Evolutionary conservation across 2,888 invertebrate genomes (phyloP), one percentile per base, ranked within the genome.

Genomic region (Liodrosophila aerea): DNA sequence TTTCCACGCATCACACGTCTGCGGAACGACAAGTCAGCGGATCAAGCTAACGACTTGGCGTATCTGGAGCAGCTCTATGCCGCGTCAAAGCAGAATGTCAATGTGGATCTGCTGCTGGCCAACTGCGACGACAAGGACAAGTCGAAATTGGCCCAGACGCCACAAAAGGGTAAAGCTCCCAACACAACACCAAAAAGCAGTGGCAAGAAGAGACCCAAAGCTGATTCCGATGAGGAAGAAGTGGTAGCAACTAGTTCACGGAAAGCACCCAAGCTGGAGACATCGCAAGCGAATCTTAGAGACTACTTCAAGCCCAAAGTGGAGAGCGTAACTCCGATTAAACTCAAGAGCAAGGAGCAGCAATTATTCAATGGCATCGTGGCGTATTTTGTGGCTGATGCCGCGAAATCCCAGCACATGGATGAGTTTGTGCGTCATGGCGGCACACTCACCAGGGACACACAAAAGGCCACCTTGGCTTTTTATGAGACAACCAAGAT

Each of bases 1-100:
- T 98, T 98, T 91, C 98, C 98, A 0, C 92, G 98, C 72, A 96
- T 98, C 0, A 95, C 95, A 0, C 92, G 92, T 73, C 93, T 97
- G 64, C 92, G 98, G 51, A 91, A 93, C 50, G 98, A 98, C 88
- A 98, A 98, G 90, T 91, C 93, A 60, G 96, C 96, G 93, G 90
- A 94, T 73, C 93, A 94, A 0, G 97, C 98, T 0, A 98, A 97
- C 0, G 94, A 92, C 83, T 90, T 98, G 47, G 90, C 92, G 15
- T 95, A 96, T 89, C 90, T 97, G 0, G 92, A 93, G 85, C 90
- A 92, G 16, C 89, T 96, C 1, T 95, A 92, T 87, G 91, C 92
- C 64, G 93, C 92, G 11, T 95, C 95, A 0, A 95, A 91, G 64
- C 76, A 85, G 43, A 85, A 85, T 76, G 86, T 89, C 0, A 89